Conservation (phyloP, 2,113 vertebrate genomes). For the Oncorhynchus masou region DNA sequence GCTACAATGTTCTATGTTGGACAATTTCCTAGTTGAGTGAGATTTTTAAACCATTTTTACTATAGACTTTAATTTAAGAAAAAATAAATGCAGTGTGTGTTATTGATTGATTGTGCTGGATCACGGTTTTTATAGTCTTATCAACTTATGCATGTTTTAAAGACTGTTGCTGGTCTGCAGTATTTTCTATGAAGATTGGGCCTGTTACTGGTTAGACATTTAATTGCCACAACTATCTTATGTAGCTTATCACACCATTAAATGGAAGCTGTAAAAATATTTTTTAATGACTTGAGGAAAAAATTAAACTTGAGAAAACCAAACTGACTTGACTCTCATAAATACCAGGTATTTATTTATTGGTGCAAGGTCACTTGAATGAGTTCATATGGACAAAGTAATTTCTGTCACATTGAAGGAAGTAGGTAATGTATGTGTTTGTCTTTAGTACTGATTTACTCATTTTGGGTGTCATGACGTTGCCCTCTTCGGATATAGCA, state of each 20-base stretch:
- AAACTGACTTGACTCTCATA: slow-evolving; percentile 5
- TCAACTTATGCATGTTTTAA: slow-evolving; percentile 24
- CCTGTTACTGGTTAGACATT: slow-evolving; percentile 65
- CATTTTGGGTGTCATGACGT: background rate
- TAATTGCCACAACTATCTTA: slow-evolving; percentile 44
- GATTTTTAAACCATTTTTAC: background rate
- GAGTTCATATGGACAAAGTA: slow-evolving; percentile 6
- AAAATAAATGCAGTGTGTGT: slow-evolving; percentile 11
- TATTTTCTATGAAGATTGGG: slow-evolving; percentile 51
- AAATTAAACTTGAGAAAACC: slow-evolving; percentile 46
- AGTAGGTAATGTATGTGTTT: background rate
- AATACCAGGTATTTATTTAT: slow-evolving; percentile 18
- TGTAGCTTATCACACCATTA: slow-evolving; percentile 43
- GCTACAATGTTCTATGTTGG: slow-evolving; percentile 19
- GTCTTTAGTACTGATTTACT: background rate
- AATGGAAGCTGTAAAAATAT: slow-evolving; percentile 68
- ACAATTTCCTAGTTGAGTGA: background rate
- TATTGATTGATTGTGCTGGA: slow-evolving; percentile 49
- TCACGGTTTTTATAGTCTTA: slow-evolving; percentile 43
- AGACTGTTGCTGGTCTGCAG: slow-evolving; percentile 69
- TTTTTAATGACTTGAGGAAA: slow-evolving; percentile 39
- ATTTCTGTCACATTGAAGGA: background rate
- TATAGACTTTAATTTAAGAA: slow-evolving; percentile 5
- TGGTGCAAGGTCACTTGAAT: background rate
- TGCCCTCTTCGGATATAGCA: too few species aligned